phyloP scores from a whole-genome alignment of 53 echinoderm and acorn worm species.

The Paracentrotus lividus region DNA sequence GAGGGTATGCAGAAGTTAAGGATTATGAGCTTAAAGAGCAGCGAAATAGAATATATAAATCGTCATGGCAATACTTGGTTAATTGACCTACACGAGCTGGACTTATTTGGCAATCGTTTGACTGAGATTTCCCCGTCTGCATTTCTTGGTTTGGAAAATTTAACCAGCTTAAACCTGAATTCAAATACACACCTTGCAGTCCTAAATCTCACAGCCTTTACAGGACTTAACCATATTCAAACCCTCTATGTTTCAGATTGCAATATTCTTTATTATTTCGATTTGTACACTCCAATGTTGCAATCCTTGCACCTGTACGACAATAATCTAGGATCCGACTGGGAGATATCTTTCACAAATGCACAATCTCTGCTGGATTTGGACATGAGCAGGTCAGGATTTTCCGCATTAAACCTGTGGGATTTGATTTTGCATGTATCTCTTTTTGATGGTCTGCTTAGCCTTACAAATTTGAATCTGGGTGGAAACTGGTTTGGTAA shows the following conservation, averaged over 20 bases:
- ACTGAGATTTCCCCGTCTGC: neutral
- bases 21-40: neutral
- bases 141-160: constrained; percentile 1
- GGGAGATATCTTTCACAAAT: neutral
- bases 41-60: neutral
- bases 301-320: neutral
- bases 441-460: neutral
- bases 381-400: neutral
- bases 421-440: neutral
- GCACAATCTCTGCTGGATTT: neutral
- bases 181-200: neutral
- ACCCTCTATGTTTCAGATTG: neutral
- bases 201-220: neutral
- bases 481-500: neutral
- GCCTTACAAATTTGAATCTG: neutral
- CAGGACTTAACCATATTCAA: neutral
- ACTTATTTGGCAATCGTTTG: neutral
- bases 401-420: neutral
- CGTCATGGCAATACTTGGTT: neutral
- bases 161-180: neutral
- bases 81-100: neutral
- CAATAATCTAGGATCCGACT: neutral
- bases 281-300: neutral
- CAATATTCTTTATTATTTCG: neutral
- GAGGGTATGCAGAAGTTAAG: neutral